Evolutionary conservation across 2,888 invertebrate genomes (phyloP).

Genomic region (Stratiomys singularior): DNA sequence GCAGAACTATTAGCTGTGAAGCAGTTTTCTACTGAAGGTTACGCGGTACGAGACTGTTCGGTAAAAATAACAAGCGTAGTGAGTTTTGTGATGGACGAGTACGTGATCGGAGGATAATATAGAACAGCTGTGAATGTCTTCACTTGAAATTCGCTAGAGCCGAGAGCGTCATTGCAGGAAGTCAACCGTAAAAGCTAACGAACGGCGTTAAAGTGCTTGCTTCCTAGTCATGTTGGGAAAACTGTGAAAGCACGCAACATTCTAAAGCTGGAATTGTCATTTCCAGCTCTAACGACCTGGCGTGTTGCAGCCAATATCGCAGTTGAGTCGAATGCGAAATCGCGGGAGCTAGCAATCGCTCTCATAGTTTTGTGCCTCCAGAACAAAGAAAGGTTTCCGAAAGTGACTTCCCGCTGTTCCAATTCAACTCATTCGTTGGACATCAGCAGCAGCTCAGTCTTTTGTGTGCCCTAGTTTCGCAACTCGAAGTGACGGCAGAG

Average conservation of each 20-base stretch:
- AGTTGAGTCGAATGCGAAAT: background rate
- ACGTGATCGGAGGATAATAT: no score
- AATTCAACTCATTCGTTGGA: background rate
- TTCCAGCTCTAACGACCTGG: no score
- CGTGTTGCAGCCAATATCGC: background rate
- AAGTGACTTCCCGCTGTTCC: background rate
- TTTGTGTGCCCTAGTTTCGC: constrained; percentile 17
- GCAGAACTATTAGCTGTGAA: background rate
- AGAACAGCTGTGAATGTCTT: no score
- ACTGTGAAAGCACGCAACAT: no score
- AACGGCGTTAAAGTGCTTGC: no score
- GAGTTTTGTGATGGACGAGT: background rate
- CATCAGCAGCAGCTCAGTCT: background rate
- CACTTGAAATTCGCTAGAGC: background rate
- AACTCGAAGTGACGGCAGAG: no score
- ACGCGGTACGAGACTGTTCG: background rate
- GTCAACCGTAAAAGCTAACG: no score
- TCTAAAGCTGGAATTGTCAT: no score
- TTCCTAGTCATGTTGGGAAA: no score
- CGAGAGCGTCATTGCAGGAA: no score
- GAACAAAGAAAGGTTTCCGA: constrained; percentile 29
- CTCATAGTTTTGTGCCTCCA: background rate
- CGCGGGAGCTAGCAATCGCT: background rate
- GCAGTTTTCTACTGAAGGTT: background rate
- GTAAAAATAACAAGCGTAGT: background rate